phyloP scores from a whole-genome alignment of 2,797 vertebrate species.

The Acanthiza pusilla region DNA sequence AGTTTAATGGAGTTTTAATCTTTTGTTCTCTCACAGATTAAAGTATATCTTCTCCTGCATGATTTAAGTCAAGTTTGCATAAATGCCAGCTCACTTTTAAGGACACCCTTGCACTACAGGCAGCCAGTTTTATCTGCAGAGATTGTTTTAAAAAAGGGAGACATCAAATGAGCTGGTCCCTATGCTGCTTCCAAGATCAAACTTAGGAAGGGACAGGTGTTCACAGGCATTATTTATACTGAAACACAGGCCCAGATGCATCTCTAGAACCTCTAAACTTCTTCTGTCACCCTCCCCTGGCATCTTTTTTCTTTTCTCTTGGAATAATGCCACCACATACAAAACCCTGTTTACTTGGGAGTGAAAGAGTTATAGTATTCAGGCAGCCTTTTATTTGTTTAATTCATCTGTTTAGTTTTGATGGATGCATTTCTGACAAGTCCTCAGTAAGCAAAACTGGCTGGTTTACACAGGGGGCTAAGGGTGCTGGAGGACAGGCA shows the following conservation, averaged over 20 bases:
- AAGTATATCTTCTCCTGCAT: background rate
- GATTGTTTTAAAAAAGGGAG: background rate
- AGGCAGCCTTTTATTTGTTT: background rate
- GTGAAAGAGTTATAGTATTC: background rate
- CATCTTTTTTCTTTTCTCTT: background rate
- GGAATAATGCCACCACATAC: background rate
- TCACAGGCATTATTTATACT: background rate
- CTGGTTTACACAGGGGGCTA: background rate
- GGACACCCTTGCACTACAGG: background rate
- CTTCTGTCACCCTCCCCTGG: background rate
- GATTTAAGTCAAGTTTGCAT: background rate
- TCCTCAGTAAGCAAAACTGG: background rate
- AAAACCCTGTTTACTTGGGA: background rate
- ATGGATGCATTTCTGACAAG: background rate
- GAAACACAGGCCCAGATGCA: background rate
- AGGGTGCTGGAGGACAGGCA: background rate
- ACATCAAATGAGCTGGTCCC: background rate
- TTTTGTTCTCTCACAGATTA: constrained; percentile 21
- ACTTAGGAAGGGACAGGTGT: background rate
- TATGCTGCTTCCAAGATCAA: background rate
- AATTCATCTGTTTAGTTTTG: background rate
- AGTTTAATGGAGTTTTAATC: background rate
- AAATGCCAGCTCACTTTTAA: constrained; percentile 16
- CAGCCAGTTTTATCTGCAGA: background rate
- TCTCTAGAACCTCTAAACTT: background rate